These are phyloP conservation scores for Xiphophorus hellerii DNA, from an alignment of 2,113 vertebrate genomes.

Conservation along the genomic window DNA sequence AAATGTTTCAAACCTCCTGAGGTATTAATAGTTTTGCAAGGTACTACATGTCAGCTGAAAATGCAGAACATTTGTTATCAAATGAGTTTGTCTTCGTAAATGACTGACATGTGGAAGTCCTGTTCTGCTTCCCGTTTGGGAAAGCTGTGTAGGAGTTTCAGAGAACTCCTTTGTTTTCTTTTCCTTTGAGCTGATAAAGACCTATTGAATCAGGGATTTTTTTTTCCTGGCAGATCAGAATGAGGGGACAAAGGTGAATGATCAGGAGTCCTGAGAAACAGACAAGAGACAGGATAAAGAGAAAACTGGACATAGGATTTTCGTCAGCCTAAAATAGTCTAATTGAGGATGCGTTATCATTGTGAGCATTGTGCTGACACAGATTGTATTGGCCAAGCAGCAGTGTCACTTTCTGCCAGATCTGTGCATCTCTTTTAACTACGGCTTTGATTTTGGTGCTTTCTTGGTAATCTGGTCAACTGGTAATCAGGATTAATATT, in stretches of 20 bases:
- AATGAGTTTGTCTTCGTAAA: not conserved
- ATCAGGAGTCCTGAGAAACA: slow-evolving; percentile 47
- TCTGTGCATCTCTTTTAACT: slow-evolving; percentile 2
- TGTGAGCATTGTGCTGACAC: slow-evolving; percentile 16
- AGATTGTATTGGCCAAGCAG: not conserved
- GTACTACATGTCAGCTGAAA: slow-evolving; percentile 1
- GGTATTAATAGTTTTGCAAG: not conserved
- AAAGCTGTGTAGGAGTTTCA: slow-evolving; percentile 52
- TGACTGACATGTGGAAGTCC: slow-evolving; percentile 16
- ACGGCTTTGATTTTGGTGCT: slow-evolving; percentile 24
- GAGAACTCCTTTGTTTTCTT: slow-evolving; percentile 67
- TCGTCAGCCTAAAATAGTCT: slow-evolving; percentile 35
- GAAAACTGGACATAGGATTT: slow-evolving; percentile 46
- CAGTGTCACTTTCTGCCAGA: not conserved
- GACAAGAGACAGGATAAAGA: slow-evolving; percentile 25
- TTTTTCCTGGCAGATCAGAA: slow-evolving; percentile 37
- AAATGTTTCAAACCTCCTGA: not conserved
- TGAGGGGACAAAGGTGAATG: slow-evolving; percentile 56
- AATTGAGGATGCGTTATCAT: slow-evolving; percentile 5
- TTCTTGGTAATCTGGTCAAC: slow-evolving; percentile 14
- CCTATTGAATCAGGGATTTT: slow-evolving; percentile 59
- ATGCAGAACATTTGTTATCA: not conserved
- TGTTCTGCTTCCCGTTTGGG: slow-evolving; percentile 43
- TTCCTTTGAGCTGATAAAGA: slow-evolving; percentile 65
- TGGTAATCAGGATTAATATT: slow-evolving; percentile 62